Evolutionary conservation across 2,888 invertebrate genomes (phyloP).

Genomic region (Drosophila lacicola): DNA sequence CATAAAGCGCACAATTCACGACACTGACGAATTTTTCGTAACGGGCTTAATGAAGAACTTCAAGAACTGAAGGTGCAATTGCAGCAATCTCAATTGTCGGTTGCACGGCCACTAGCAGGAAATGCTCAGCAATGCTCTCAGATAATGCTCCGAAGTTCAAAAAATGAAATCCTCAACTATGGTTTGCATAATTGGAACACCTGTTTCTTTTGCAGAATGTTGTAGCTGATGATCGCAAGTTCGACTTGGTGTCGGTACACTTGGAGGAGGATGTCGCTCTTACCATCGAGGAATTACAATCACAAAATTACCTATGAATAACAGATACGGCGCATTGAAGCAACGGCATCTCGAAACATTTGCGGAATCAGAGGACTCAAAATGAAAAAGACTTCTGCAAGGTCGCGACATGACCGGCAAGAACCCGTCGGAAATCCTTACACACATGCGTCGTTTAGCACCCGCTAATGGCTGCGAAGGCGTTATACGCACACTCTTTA

Average conservation of each 20-base stretch:
- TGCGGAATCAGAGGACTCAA: constrained; percentile 3
- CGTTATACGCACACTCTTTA: constrained; percentile 6
- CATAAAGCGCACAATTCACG: not conserved
- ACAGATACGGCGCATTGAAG: constrained; percentile 5
- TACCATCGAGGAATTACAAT: constrained; percentile 1
- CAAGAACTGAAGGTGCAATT: not conserved
- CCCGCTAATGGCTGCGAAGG: not conserved
- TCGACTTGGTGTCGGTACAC: not conserved
- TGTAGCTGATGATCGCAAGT: constrained; percentile 4
- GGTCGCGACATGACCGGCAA: too few species aligned
- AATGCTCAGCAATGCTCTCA: not conserved
- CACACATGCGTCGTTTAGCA: not conserved
- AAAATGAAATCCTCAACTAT: not conserved
- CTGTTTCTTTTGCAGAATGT: constrained; percentile 1
- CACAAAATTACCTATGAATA: not conserved
- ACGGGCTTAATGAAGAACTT: not conserved
- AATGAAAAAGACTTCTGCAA: not conserved
- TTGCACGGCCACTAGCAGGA: not conserved
- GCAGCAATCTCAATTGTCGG: not conserved
- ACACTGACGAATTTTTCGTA: not conserved
- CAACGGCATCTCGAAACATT: constrained; percentile 3
- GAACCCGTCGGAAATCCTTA: not conserved
- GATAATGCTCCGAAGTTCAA: not conserved
- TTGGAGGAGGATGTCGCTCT: not conserved
- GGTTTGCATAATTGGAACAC: constrained; percentile 13